A percentile compares a stretch with the other conserved stretches of the same genome.
phyloP scores from a whole-genome alignment of 1,140 invertebrate genomes.

The Propsilocerus akamusi region DNA sequence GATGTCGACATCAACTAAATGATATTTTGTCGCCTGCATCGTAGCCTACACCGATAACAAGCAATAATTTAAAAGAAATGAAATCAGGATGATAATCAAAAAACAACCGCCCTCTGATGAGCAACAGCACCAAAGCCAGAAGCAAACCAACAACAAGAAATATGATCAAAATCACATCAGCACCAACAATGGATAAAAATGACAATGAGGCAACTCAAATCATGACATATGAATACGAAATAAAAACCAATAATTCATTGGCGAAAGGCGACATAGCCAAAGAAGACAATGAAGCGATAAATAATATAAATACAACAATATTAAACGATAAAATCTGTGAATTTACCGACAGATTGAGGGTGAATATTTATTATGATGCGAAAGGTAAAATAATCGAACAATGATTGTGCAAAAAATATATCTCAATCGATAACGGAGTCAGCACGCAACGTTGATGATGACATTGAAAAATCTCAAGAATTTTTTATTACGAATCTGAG shows the following conservation, averaged over 20 bases:
- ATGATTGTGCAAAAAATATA: background rate
- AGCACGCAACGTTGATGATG: no score
- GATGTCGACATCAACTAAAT: no score
- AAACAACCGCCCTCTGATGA: background rate
- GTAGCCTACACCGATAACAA: no score
- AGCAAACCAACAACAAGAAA: background rate
- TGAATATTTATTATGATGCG: background rate
- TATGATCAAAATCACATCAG: background rate
- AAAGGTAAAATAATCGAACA: constrained; percentile 3
- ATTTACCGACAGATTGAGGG: constrained; percentile 1
- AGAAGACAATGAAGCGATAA: background rate
- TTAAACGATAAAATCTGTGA: constrained; percentile 1
- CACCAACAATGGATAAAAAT: no score
- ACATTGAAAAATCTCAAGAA: background rate
- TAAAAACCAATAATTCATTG: constrained; percentile 1
- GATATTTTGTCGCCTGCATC: no score
- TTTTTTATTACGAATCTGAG: background rate
- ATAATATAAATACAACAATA: constrained; percentile 1
- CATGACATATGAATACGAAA: background rate
- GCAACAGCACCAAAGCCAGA: background rate
- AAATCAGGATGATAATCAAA: background rate
- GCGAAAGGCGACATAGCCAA: background rate
- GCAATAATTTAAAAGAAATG: background rate
- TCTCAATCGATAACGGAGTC: background rate
- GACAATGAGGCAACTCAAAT: background rate